phyloP scores from a whole-genome alignment of 2,113 vertebrate genomes.

The Apteryx mantelli region DNA sequence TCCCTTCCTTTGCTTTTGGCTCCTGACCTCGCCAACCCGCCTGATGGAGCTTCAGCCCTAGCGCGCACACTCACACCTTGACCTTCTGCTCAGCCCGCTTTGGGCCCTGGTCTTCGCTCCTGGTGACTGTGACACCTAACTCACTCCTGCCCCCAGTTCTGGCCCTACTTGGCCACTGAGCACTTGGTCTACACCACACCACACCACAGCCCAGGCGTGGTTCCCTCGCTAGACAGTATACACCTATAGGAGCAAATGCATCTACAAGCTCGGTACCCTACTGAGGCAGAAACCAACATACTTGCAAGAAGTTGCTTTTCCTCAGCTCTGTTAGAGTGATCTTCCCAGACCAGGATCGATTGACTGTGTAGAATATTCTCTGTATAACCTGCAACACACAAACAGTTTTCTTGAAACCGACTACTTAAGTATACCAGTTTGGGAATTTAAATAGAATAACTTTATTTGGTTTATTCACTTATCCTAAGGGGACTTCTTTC shows the following conservation, averaged over 20 bases:
- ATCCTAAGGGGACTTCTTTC: background rate
- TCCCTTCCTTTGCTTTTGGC: background rate
- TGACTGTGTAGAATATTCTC: constrained; percentile 97
- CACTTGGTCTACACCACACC: background rate
- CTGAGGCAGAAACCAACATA: constrained; percentile 59
- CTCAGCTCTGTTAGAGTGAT: constrained; percentile 93
- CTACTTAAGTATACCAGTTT: background rate
- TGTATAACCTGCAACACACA: constrained; percentile 90
- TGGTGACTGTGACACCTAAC: background rate
- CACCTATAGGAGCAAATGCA: background rate
- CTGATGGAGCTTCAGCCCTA: background rate
- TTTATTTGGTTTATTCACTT: background rate
- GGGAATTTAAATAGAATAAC: background rate
- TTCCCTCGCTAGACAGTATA: accelerated
- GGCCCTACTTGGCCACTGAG: background rate
- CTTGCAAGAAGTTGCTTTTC: constrained; percentile 97
- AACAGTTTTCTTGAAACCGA: background rate
- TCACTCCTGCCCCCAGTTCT: background rate
- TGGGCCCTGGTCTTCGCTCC: background rate
- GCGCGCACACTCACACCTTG: accelerated
- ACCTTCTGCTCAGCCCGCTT: background rate
- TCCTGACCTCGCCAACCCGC: background rate
- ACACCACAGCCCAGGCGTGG: background rate
- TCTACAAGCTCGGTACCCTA: background rate
- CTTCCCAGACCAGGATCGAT: constrained; percentile 98